phyloP scores from a whole-genome alignment of 2,797 vertebrate genomes.

The Myotis findleyi region DNA sequence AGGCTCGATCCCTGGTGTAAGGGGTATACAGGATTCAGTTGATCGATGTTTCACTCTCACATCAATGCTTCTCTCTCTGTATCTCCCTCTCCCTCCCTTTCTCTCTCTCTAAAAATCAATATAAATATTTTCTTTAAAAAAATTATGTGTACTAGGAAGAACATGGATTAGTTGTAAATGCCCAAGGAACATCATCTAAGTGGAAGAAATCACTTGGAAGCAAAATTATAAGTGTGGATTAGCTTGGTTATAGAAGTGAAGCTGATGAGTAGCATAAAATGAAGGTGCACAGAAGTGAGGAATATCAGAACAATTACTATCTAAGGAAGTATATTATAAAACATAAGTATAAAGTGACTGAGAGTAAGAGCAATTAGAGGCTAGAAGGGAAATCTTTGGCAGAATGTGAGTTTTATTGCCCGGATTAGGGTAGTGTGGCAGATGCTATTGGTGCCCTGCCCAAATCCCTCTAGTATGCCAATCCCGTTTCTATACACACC shows the following conservation, averaged over 20 bases:
- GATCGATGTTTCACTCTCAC: background rate
- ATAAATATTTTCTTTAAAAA: background rate
- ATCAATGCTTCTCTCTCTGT: background rate
- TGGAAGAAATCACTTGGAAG: background rate
- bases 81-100: background rate
- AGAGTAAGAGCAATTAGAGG: background rate
- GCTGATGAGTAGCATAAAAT: background rate
- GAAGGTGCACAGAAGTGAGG: background rate
- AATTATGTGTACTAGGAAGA: background rate
- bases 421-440: background rate
- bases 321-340: background rate
- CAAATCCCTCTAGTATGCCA: constrained; percentile 39
- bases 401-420: background rate
- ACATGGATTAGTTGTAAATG: background rate
- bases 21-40: background rate
- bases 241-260: background rate
- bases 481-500: constrained; percentile 50
- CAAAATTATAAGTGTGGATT: background rate
- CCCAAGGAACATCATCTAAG: background rate
- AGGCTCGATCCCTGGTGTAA: background rate
- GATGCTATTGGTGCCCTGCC: constrained; percentile 62
- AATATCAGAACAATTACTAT: background rate
- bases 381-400: background rate
- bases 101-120: background rate
- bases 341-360: background rate